A percentile compares a stretch with the other conserved stretches of the same genome.
These are phyloP conservation scores for Dioctria rufipes DNA, from an alignment of 2,888 invertebrate species.

Conservation along the genomic window DNA sequence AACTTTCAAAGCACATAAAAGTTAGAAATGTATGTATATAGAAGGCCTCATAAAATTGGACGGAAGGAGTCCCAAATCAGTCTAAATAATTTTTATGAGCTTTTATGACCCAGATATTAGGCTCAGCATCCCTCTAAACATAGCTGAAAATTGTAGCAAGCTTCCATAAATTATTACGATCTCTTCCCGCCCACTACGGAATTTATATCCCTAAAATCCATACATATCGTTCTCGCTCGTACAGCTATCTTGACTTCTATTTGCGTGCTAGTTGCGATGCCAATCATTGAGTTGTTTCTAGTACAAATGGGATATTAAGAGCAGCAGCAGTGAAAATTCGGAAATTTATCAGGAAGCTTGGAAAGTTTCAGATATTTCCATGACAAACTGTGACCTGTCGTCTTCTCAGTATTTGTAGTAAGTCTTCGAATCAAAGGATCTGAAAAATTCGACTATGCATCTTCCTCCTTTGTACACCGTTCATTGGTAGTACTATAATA, in stretches of 20 bases:
- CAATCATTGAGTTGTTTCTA: not conserved
- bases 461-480: not conserved
- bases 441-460: not conserved
- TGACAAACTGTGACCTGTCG: not conserved
- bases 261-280: constrained; percentile 12
- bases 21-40: not conserved
- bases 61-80: constrained; percentile 9
- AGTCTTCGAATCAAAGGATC: not conserved
- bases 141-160: not conserved
- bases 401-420: not conserved
- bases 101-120: constrained; percentile 27
- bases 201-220: constrained; percentile 24
- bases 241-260: constrained; percentile 24
- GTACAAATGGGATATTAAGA: not conserved
- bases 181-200: not conserved
- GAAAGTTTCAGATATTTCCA: not conserved
- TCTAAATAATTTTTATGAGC: constrained; percentile 33
- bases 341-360: not conserved
- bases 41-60: not conserved
- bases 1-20: not conserved
- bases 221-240: not conserved
- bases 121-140: constrained; percentile 7
- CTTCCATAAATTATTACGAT: not conserved
- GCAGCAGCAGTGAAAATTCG: not conserved
- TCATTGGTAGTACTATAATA: no score